Evolutionary conservation across 2,888 invertebrate genomes (phyloP), one percentile per base, ranked within the genome.

Genomic region (Lymantria monacha): DNA sequence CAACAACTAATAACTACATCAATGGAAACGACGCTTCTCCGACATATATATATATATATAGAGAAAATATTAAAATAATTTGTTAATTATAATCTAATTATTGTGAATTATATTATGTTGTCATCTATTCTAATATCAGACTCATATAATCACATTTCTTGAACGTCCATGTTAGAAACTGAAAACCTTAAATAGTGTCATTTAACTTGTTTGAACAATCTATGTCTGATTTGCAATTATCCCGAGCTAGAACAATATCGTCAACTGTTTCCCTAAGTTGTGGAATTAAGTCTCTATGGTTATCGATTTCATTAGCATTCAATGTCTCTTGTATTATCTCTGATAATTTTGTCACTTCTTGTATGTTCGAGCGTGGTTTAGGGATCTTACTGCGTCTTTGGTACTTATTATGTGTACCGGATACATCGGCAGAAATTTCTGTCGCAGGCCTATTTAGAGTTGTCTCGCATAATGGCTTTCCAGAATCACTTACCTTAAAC

Each of bases 361-460:
- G 41, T 14, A 56, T 10, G 51, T 33, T 62, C 30, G 15, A 12
- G 11, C 45, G 44, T 5, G 13, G 61, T 37, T 67, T 65, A 2
- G 65, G 65, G 7, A 65, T 65, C 13, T 46, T 67, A 37, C 65
- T 65, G 7, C 56, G 58, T 5, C 3, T 49, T 41, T 13, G 41
- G 7, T 14, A 2, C 15, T 14, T 41, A 14, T 14, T 41, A 14
- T 41, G 13, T 13, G n/a, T 14, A 14, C 12, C 14, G 13, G 41
- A 41, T 15, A 63, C 49, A 44, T 51, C 52, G 45, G 52, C 57
- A 57, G 22, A 61, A 12, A 58, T 65, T 55, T 58, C 74, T 52
- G 57, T 70, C 69, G 11, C 78, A 7, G 77, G 74, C 44, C 64
- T 69, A 31, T 79, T 76, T 30, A 81, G 76, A 41, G 69, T 72